Conservation (phyloP, 2,797 vertebrate species). For the Gymnocypris eckloni region DNA sequence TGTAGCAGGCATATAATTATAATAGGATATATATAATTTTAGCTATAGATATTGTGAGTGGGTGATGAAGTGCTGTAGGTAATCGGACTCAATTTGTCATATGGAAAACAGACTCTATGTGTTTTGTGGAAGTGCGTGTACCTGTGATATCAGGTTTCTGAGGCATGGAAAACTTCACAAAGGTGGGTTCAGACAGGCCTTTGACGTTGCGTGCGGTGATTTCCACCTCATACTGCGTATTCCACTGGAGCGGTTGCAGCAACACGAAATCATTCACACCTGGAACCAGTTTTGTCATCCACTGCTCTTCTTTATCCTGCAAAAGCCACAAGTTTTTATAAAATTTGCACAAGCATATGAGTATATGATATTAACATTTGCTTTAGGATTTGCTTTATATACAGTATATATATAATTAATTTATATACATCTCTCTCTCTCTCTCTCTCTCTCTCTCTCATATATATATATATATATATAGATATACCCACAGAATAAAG, state of each 20-base stretch:
- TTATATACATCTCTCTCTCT: too few relatives aligned
- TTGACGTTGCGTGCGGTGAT: conserved; percentile 96
- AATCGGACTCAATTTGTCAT: conserved; percentile 23
- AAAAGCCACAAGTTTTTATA: conserved; percentile 17
- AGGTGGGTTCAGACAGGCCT: conserved; percentile 95
- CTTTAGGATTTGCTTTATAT: too few relatives aligned
- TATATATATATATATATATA: too few relatives aligned
- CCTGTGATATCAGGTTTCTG: conserved; percentile 98
- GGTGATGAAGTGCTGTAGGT: conserved; percentile 33
- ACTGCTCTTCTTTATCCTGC: conserved; percentile 96
- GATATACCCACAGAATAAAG: too few relatives aligned
- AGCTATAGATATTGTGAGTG: conserved; percentile 43
- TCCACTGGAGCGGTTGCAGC: conserved; percentile 96
- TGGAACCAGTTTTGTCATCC: conserved; percentile 95
- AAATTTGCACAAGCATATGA: background rate
- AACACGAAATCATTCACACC: conserved; percentile 92
- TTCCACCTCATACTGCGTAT: conserved; percentile 94
- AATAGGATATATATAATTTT: conserved; percentile 40
- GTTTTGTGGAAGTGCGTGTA: conserved; percentile 67
- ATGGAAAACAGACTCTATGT: background rate
- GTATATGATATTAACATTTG: background rate
- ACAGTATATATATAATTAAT: background rate
- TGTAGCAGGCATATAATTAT: conserved; percentile 38
- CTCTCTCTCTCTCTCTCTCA: too few relatives aligned
- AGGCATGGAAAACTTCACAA: conserved; percentile 97